phyloP scores from a whole-genome alignment of 1,140 invertebrate species.

The Micrasema longulum region DNA sequence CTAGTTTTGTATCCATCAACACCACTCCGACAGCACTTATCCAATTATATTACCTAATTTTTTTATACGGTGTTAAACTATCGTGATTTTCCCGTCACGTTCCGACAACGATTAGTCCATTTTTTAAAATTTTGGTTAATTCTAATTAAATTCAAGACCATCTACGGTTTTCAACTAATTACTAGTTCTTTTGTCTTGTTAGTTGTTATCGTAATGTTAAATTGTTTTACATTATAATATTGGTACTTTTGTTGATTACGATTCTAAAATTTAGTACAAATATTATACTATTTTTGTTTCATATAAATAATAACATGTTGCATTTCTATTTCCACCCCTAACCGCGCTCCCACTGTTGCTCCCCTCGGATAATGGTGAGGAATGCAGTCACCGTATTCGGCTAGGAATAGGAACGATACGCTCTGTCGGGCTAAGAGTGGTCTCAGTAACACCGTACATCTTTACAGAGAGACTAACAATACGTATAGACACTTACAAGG shows the following conservation, averaged over 20 bases:
- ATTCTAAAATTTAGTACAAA: constrained; percentile 73
- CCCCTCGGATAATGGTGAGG: neutral
- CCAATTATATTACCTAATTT: constrained; percentile 54
- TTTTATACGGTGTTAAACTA: constrained; percentile 53
- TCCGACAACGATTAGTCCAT: constrained; percentile 49
- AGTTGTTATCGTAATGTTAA: constrained; percentile 48
- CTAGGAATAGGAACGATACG: too few relatives aligned
- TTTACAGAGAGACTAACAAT: constrained; percentile 48
- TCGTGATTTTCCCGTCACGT: constrained; percentile 49
- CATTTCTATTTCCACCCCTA: constrained; percentile 25
- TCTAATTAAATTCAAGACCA: constrained; percentile 49
- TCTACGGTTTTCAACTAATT: constrained; percentile 50
- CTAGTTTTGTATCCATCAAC: neutral
- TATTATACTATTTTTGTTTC: constrained; percentile 68
- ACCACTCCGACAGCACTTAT: constrained; percentile 51
- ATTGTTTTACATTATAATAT: constrained; percentile 67
- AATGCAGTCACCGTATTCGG: neutral
- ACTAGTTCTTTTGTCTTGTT: constrained; percentile 44
- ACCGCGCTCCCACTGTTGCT: constrained; percentile 4
- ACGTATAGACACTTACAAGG: constrained; percentile 50
- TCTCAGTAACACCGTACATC: constrained; percentile 27
- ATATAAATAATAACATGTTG: constrained; percentile 49
- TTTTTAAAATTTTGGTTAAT: constrained; percentile 46
- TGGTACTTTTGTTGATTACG: constrained; percentile 76
- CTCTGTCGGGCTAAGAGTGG: constrained; percentile 26